Percentiles rank a stretch among this genome's conserved stretches.
phyloP scores from a whole-genome alignment of 92 coral and sea anemone genomes.

The Pocillopora meandrina region DNA sequence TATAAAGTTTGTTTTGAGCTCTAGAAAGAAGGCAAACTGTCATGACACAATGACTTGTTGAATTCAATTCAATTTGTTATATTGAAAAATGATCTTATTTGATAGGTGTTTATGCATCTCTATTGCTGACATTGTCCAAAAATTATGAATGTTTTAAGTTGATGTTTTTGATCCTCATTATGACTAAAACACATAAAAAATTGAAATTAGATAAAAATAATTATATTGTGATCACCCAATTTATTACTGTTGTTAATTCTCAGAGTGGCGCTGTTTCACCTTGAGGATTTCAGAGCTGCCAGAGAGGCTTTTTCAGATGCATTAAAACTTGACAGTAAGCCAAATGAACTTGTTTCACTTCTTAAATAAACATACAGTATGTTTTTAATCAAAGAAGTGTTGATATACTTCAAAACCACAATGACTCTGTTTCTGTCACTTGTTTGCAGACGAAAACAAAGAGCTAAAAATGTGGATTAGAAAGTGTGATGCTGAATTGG shows the following conservation, averaged over 20 bases:
- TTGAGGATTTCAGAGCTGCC: constrained; percentile 64
- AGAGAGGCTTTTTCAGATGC: constrained; percentile 76
- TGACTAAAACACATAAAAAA: too few species aligned
- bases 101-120: too few species aligned
- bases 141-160: too few species aligned
- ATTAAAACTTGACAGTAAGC: constrained; percentile 71
- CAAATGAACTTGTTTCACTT: not conserved
- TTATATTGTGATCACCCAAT: too few species aligned
- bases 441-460: constrained; percentile 56
- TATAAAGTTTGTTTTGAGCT: too few species aligned
- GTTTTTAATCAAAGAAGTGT: not conserved
- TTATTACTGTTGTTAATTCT: not conserved
- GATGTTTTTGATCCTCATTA: too few species aligned
- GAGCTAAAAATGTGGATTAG: constrained; percentile 83
- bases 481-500: constrained; percentile 79
- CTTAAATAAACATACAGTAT: not conserved
- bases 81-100: not conserved
- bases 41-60: not conserved
- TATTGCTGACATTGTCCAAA: too few species aligned
- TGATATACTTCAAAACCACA: not conserved
- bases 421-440: not conserved
- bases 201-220: too few species aligned
- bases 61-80: not conserved
- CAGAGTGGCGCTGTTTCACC: constrained; percentile 83
- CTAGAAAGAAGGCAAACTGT: not conserved